Base-by-base conservation (phyloP, 2,797 vertebrate genomes). In the Psittacula derbiana region DNA sequence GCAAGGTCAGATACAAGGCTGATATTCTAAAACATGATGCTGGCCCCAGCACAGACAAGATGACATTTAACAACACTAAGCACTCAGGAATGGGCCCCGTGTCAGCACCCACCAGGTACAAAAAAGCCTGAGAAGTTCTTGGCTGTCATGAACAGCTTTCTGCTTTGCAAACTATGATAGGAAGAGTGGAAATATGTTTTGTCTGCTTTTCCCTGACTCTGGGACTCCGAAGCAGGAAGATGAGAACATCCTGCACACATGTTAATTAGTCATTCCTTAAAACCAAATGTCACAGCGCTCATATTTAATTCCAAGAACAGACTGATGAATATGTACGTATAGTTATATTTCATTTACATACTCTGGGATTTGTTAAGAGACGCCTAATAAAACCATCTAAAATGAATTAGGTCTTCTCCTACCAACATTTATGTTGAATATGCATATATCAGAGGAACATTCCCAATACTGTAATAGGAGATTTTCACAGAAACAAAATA, bases 261-360 rank as follows among this genome's bases (percentile, higher is more conserved):
- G 95, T 96, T 96, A 96, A 97, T 97, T 97, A 97, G 94, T 95
- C 96, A 96, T 95, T 96, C 83, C 95, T 97, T 97, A 97, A 97
- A 97, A 97, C 96, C 93, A 97, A 98, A 97, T 96, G 97, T 97
- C 97, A 97, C 95, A 89, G 96, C 17, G 65, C 94, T 97, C 94
- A 94, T 91, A 97, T 97, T 97, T 96, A 98, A 96, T 80, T 94
- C 95, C 96, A 97, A 97, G 97, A 97, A 96, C 83, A 94, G 95
- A 86, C 96, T 96, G 96, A 96, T 95, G 96, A 97, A 97, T 97
- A 96, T 96, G 96, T 95, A 95, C 71, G 60, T 96, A 93, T 33
- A 93, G 94, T 96, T 96, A 84, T 94, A 97, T 96, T 96, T 96
- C 94, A 96, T 94, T 97, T 96, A 96, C 95, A 96, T 96, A 96